Evolutionary conservation across 2,797 vertebrate genomes (phyloP).

Genomic region (Yasuhikotakia modesta): DNA sequence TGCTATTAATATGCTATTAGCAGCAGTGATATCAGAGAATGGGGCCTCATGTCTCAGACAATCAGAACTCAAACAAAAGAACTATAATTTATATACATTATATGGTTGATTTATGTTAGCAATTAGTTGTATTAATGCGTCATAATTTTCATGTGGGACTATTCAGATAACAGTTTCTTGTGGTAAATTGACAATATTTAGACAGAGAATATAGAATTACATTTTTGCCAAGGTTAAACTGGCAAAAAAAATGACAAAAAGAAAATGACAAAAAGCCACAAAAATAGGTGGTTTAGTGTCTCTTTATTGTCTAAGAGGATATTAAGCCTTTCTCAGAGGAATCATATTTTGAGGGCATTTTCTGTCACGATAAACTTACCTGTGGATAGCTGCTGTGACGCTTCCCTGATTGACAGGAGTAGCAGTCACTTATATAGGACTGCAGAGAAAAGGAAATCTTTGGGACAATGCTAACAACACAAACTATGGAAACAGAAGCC

Average conservation of each 20-base stretch:
- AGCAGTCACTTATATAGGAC: too few relatives aligned
- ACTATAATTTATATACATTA: background rate
- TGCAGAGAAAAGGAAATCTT: background rate
- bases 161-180: background rate
- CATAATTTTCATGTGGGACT: conserved; percentile 30
- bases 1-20: conserved; percentile 21
- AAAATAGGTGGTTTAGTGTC: too few relatives aligned
- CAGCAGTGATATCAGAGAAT: conserved; percentile 11
- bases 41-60: background rate
- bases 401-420: too few relatives aligned
- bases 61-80: conserved; percentile 3
- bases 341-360: conserved; percentile 43
- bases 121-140: conserved; percentile 14
- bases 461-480: background rate
- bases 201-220: background rate
- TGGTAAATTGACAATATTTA: background rate
- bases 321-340: conserved; percentile 16
- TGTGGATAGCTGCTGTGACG: too few relatives aligned
- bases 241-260: background rate
- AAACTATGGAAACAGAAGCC: background rate
- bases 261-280: background rate
- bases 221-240: background rate
- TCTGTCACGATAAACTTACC: conserved; percentile 37
- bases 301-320: background rate
- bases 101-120: conserved; percentile 16